Percentiles rank a stretch among this genome's conserved stretches.
Conservation (phyloP, 2,797 vertebrate genomes). For the Mormyrops boulengeri region DNA sequence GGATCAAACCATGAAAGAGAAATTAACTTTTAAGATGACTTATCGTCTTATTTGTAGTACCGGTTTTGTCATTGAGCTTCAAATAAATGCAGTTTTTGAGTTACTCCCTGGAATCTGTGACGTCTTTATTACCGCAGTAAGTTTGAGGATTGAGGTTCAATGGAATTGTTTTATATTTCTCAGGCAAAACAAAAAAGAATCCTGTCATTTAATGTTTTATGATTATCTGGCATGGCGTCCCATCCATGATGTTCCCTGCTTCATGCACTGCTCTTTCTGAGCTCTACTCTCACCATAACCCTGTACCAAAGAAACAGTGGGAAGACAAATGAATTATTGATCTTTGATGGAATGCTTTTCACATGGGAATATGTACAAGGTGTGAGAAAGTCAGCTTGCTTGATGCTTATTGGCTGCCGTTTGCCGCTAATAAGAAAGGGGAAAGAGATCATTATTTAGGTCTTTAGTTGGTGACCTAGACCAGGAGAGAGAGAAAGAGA, state of each 20-base stretch:
- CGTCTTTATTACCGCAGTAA: background rate
- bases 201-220: background rate
- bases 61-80: background rate
- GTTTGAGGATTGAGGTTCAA: background rate
- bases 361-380: background rate
- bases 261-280: background rate
- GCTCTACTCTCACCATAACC: background rate
- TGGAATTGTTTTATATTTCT: background rate
- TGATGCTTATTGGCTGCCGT: background rate
- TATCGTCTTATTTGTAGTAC: background rate
- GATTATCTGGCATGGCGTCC: background rate
- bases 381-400: background rate
- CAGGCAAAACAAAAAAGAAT: background rate
- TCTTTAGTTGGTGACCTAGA: background rate
- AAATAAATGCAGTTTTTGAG: conserved; percentile 11
- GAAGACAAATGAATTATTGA: background rate
- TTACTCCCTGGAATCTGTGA: background rate
- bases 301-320: background rate
- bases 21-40: background rate
- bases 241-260: background rate
- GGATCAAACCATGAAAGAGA: background rate
- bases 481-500: background rate
- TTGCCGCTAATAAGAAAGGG: background rate
- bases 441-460: background rate
- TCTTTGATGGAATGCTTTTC: background rate